These are phyloP conservation scores for Blastomussa wellsi DNA, from an alignment of 92 coral and sea anemone genomes.

Conservation along the genomic window DNA sequence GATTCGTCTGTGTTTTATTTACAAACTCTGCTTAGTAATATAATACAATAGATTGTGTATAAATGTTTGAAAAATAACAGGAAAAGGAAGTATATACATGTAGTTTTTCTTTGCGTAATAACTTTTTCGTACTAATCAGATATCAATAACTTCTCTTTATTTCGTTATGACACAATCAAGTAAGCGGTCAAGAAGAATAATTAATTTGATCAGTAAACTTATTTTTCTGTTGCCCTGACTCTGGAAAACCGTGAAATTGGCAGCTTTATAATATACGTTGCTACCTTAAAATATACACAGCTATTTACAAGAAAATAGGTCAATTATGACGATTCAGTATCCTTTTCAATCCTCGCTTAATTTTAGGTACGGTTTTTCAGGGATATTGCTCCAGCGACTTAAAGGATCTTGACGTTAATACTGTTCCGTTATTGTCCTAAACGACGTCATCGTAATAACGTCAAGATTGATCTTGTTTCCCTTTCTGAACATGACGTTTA, in stretches of 20 bases:
- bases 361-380: no score
- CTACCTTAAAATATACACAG: background rate
- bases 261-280: background rate
- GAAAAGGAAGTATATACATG: constrained; percentile 13
- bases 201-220: background rate
- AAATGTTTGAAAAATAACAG: constrained; percentile 1
- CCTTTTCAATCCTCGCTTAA: background rate
- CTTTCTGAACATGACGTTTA: constrained; percentile 26
- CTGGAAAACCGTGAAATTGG: background rate
- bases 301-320: constrained; percentile 1
- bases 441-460: constrained; percentile 26
- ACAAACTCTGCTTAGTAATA: constrained; percentile 10
- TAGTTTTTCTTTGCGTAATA: background rate
- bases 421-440: background rate
- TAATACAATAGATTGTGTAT: background rate
- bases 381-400: constrained; percentile 7
- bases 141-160: background rate
- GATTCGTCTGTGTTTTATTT: constrained; percentile 30
- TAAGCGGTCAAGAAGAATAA: background rate
- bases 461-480: background rate
- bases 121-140: background rate
- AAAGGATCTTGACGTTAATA: background rate
- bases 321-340: background rate
- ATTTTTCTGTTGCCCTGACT: background rate
- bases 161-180: background rate